Evolutionary conservation across 2,113 vertebrate species (phyloP), one percentile per base, ranked within the genome.

Genomic region (Urocolius indicus): DNA sequence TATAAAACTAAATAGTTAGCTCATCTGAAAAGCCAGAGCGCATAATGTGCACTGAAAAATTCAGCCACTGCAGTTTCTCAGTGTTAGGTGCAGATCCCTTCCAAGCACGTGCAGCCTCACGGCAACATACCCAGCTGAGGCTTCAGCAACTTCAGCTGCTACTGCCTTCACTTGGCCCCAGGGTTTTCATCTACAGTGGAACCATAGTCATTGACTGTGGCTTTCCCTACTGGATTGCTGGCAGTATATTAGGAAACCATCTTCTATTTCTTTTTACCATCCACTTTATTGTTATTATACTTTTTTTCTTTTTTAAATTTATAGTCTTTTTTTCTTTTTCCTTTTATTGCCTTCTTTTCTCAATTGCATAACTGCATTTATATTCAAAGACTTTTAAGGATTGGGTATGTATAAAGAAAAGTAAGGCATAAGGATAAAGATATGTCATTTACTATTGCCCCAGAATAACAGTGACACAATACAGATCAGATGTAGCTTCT

Each of bases 1-100:
- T 20, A 5, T 55, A 59, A 81, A 84, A 45, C 43, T 80, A 46
- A 62, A 3, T 15, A 71, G 19, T 46, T 34, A 67, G 45, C 23
- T 75, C 13, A 17, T 82, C 61, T 65, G 48, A n/a, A 82, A 78
- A 85, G 30, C 14, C 57, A 72, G 77, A 54, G 59, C 0, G 0
- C 11, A 52, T 21, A 45, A 5, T 4, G 20, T 46, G 57, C 59
- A 2, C 27, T 63, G 36, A 62, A 90, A 34, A 92, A n/a, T 26
- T 51, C 72, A 63, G 24, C 5, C 58, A 11, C 54, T 46, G 41
- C 11, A 22, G 11, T 51, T 90, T 57, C 46, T 34, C 48, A 67
- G 23, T 0, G 0, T 3, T 65, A 54, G 36, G 8, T 48, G 30
- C 4, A 3, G 17, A 72, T 7, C 4, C 49, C 41, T 59, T 46